These are phyloP conservation scores for Noctua fimbriata DNA, from an alignment of 2,888 invertebrate species.

Conservation along the genomic window DNA sequence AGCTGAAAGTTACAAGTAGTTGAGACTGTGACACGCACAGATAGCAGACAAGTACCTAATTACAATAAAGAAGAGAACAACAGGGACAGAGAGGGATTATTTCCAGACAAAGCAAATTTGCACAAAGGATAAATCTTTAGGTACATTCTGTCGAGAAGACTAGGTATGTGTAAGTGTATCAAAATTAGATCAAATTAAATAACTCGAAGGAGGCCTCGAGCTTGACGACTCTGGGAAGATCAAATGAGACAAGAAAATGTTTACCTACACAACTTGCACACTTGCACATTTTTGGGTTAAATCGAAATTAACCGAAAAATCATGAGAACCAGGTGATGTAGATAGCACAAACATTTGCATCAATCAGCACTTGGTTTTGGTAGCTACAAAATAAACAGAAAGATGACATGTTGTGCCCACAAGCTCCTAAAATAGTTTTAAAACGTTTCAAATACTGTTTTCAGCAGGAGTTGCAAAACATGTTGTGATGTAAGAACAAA, in stretches of 20 bases:
- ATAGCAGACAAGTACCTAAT: background rate
- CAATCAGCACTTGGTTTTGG: background rate
- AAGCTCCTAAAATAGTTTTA: background rate
- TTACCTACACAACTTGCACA: background rate
- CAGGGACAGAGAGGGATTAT: background rate
- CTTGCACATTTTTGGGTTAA: too few species aligned
- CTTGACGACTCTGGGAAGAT: background rate
- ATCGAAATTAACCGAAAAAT: background rate
- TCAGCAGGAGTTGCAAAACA: background rate
- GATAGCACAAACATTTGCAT: background rate
- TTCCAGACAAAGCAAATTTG: background rate
- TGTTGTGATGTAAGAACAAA: background rate
- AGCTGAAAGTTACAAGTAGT: background rate
- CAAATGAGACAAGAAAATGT: background rate
- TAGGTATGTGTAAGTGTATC: background rate
- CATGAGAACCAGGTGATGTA: background rate
- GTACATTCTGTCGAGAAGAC: background rate
- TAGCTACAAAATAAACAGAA: background rate
- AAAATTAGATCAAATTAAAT: background rate
- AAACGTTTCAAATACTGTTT: background rate
- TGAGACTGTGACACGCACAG: background rate
- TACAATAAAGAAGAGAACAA: background rate
- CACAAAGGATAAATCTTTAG: background rate
- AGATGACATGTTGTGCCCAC: background rate
- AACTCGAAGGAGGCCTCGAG: background rate